A percentile compares a stretch with the other conserved stretches of the same genome.
Evolutionary conservation across 64 coral and sea anemone genomes (phyloP).

Genomic region (Stichodactyla helianthus): DNA sequence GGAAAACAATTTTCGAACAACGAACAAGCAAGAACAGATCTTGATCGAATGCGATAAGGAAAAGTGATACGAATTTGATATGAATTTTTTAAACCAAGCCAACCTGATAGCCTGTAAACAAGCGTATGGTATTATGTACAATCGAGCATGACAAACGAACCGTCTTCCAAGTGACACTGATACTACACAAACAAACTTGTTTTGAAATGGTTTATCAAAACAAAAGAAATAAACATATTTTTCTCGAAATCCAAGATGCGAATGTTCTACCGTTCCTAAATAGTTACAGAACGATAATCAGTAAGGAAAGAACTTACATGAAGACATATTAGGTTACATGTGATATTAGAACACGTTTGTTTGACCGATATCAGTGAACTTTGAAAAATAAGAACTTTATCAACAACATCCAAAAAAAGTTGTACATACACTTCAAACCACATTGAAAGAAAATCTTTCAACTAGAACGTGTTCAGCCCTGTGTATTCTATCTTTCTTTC

Average conservation of each 20-base stretch:
- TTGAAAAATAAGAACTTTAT: not conserved
- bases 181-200: not conserved
- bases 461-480: not conserved
- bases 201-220: not conserved
- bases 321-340: not conserved
- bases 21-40: not conserved
- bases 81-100: not conserved
- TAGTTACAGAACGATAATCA: not conserved
- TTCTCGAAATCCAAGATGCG: not conserved
- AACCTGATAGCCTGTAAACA: not conserved
- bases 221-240: not conserved
- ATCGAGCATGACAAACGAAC: not conserved
- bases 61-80: not conserved
- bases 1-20: not conserved
- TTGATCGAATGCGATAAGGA: not conserved
- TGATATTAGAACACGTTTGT: not conserved
- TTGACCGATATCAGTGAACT: conserved; percentile 1
- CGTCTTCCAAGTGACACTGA: not conserved
- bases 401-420: not conserved
- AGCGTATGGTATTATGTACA: not conserved
- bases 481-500: not conserved
- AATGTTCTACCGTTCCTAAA: not conserved
- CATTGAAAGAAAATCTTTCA: not conserved
- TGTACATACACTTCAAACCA: not conserved
- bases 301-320: not conserved